Percentiles rank a stretch among this genome's conserved stretches.
These are phyloP conservation scores for Corythornis cristatus DNA, from an alignment of 2,113 vertebrate genomes.

Conservation along the genomic window DNA sequence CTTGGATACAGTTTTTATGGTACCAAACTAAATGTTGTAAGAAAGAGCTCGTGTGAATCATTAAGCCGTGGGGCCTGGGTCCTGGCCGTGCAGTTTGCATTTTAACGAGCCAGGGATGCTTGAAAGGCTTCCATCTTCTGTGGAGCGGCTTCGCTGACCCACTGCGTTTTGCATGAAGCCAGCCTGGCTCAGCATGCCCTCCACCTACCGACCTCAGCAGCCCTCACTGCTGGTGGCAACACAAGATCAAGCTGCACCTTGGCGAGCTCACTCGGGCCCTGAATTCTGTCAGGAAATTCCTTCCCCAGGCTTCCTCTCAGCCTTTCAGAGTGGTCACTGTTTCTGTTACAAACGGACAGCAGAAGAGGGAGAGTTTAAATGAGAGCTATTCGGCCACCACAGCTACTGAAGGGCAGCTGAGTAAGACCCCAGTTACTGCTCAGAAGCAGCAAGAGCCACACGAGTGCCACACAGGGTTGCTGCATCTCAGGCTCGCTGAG, in stretches of 20 bases:
- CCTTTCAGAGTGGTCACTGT: background rate
- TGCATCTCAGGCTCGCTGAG: background rate
- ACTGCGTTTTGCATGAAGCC: constrained; percentile 7
- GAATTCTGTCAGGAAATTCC: background rate
- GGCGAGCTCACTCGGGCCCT: background rate
- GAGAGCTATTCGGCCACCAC: background rate
- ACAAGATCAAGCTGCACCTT: background rate
- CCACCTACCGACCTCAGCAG: no score
- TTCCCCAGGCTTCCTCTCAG: background rate
- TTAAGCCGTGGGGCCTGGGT: background rate
- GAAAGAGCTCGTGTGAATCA: background rate
- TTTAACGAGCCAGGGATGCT: constrained; percentile 9
- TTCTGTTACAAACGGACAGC: background rate
- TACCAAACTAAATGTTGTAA: background rate
- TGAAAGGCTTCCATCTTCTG: background rate
- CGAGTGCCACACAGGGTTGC: background rate
- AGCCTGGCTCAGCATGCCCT: background rate
- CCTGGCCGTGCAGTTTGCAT: background rate
- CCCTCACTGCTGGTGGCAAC: background rate
- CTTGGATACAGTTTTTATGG: background rate
- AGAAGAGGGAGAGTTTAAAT: background rate
- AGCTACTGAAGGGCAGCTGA: background rate
- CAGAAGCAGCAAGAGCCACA: rapidly evolving
- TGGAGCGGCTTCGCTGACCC: constrained; percentile 17
- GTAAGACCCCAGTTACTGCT: background rate